Evolutionary conservation across 53 echinoderm and acorn worm genomes (phyloP).

Genomic region (Apostichopus leukothele): DNA sequence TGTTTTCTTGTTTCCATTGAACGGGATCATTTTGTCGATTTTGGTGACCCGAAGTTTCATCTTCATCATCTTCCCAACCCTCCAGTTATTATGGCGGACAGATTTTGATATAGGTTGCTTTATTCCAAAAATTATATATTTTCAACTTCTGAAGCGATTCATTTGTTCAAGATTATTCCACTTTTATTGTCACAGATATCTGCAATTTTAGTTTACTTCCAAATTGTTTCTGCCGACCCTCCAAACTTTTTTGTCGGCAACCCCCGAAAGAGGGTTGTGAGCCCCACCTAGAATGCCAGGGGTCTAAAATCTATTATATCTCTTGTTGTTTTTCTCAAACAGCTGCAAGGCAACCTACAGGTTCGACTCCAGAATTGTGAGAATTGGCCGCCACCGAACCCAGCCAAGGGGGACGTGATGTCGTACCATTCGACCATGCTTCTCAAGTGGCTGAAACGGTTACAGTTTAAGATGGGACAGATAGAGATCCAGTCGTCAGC

Average conservation of each 20-base stretch:
- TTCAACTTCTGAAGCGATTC: not conserved
- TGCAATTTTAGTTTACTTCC: too few species aligned
- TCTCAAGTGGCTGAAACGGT: slow-evolving; percentile 90
- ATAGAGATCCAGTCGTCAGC: slow-evolving; percentile 96
- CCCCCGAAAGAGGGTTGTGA: too few species aligned
- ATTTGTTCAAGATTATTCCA: not conserved
- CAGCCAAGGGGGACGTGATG: slow-evolving; percentile 92
- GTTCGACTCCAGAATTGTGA: slow-evolving; percentile 96
- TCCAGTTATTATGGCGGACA: too few species aligned
- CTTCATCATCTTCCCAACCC: too few species aligned
- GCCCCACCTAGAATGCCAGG: too few species aligned
- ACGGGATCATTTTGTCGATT: not conserved
- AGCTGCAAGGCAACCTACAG: slow-evolving; percentile 94
- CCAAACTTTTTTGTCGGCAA: too few species aligned
- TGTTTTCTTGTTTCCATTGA: too few species aligned
- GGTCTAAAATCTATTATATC: not conserved
- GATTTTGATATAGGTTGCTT: too few species aligned
- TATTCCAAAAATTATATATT: too few species aligned
- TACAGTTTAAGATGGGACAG: slow-evolving; percentile 99
- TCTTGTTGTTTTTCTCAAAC: not conserved
- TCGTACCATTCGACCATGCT: slow-evolving; percentile 83
- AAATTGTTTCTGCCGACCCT: too few species aligned
- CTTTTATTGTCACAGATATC: too few species aligned
- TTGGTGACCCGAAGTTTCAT: not conserved
- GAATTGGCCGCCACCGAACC: slow-evolving; percentile 91